Percentiles rank a stretch among this genome's conserved stretches.
Conservation (phyloP, 92 coral and sea anemone genomes). For the Heteractis magnifica region DNA sequence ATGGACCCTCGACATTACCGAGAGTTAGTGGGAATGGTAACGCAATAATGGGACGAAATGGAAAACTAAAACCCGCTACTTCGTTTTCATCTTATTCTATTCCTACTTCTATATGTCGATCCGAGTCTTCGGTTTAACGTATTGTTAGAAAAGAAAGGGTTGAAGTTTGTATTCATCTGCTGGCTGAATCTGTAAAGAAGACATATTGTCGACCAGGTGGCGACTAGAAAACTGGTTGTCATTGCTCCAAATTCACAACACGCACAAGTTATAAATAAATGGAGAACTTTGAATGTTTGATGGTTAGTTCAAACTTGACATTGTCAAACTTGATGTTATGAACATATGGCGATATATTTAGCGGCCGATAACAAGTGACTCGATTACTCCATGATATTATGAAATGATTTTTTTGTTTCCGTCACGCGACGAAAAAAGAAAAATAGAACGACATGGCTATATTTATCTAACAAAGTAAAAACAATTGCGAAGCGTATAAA, state of each 20-base stretch:
- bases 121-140: constrained; percentile 28
- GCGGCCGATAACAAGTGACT: background rate
- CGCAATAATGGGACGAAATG: background rate
- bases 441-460: too few relatives aligned
- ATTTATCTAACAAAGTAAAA: too few relatives aligned
- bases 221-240: background rate
- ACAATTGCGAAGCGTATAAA: too few relatives aligned
- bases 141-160: background rate
- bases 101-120: constrained; percentile 7
- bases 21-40: constrained; percentile 20
- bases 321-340: background rate
- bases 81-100: background rate
- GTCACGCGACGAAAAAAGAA: background rate
- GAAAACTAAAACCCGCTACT: background rate
- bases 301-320: background rate
- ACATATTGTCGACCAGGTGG: background rate
- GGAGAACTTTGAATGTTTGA: background rate
- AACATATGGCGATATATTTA: background rate
- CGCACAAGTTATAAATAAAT: background rate
- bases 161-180: background rate
- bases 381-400: background rate
- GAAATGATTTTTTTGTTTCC: background rate
- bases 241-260: background rate
- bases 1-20: constrained; percentile 17
- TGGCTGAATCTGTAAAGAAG: background rate